These are phyloP conservation scores for Oxyura jamaicensis DNA, from an alignment of 2,113 vertebrate genomes.

Conservation along the genomic window DNA sequence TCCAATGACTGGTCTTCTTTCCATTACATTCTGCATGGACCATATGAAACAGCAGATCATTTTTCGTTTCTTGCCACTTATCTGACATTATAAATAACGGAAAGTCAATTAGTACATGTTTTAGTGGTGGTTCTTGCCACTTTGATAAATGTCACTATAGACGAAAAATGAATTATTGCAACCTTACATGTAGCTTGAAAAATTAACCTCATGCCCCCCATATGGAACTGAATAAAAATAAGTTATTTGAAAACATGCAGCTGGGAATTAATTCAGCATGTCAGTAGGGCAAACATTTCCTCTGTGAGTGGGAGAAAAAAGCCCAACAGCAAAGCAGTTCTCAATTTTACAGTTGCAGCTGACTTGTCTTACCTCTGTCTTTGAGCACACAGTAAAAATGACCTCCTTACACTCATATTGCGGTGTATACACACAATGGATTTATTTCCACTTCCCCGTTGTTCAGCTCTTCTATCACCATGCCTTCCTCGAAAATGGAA, in stretches of 20 bases:
- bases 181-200: neutral
- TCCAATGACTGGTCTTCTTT: neutral
- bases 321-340: neutral
- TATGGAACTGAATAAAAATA: neutral
- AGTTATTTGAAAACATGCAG: neutral
- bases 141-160: constrained; percentile 35
- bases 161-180: neutral
- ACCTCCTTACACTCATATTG: neutral
- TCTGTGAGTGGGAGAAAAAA: fast-evolving
- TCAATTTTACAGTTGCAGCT: neutral
- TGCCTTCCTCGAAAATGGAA: neutral
- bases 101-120: constrained; percentile 1
- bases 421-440: neutral
- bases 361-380: neutral
- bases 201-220: neutral
- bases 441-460: neutral
- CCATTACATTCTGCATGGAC: neutral
- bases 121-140: neutral
- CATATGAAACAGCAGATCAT: neutral
- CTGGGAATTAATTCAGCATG: neutral
- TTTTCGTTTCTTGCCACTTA: neutral
- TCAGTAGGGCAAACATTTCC: neutral
- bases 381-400: neutral
- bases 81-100: constrained; percentile 9
- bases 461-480: neutral